Percentiles rank a stretch among this genome's conserved stretches.
Evolutionary conservation across 2,113 vertebrate genomes (phyloP).

Genomic region (Leptosomus discolor): DNA sequence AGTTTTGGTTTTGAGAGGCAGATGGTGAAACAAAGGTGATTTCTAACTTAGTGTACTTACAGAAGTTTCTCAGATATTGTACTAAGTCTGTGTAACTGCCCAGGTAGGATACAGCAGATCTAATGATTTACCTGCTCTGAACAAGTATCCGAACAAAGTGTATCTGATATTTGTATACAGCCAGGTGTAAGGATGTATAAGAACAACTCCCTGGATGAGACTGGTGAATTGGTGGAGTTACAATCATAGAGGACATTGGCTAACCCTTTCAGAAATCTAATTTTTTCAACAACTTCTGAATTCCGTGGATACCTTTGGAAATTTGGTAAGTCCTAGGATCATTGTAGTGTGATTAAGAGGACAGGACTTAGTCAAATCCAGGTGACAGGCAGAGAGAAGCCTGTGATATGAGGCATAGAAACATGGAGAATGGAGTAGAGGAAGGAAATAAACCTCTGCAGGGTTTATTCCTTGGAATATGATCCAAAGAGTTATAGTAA

Average conservation of each 20-base stretch:
- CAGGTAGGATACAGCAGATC: neutral
- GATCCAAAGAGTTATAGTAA: neutral
- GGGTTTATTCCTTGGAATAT: neutral
- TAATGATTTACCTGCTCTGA: neutral
- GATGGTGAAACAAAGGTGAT: neutral
- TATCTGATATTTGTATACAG: neutral
- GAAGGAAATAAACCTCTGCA: neutral
- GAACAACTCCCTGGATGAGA: neutral
- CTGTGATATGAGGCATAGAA: neutral
- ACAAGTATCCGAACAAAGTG: accelerated
- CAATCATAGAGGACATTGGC: neutral
- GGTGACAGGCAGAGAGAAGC: neutral
- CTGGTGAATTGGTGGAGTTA: neutral
- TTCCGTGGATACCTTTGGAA: neutral
- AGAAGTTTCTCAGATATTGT: neutral
- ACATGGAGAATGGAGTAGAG: neutral
- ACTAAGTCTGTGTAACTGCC: accelerated
- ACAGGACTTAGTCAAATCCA: neutral
- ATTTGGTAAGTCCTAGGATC: neutral
- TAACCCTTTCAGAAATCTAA: neutral
- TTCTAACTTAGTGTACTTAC: neutral
- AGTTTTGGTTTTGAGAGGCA: neutral
- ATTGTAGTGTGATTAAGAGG: neutral
- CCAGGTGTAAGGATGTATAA: neutral
- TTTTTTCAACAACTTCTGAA: neutral